phyloP scores from a whole-genome alignment of 2,113 vertebrate species.

The Cephalopholis sonnerati region DNA sequence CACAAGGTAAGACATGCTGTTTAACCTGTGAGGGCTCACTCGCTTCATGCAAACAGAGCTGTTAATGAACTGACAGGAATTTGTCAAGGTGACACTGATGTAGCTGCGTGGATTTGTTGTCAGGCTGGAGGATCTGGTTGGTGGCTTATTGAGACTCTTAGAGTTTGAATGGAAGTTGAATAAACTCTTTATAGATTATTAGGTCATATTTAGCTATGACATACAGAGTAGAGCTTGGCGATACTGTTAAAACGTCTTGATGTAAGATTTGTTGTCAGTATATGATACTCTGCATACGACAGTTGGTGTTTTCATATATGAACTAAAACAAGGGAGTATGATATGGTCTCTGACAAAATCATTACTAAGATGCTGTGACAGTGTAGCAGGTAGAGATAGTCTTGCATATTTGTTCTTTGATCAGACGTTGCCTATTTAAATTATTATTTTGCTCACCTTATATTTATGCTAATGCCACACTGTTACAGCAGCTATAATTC shows the following conservation, averaged over 20 bases:
- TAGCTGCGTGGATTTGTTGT: neutral
- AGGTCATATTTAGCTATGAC: neutral
- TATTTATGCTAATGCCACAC: neutral
- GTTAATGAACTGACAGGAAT: neutral
- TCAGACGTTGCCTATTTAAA: neutral
- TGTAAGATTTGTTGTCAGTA: neutral
- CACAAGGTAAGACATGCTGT: constrained; percentile 91
- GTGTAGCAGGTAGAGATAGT: neutral
- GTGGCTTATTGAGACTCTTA: neutral
- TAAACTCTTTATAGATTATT: neutral
- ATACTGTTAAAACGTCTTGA: neutral
- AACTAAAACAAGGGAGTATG: neutral
- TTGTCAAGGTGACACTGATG: neutral
- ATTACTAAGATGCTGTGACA: neutral
- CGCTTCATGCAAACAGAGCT: neutral
- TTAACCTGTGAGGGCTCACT: neutral
- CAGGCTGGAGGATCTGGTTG: neutral
- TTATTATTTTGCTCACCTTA: neutral
- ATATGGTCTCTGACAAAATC: neutral
- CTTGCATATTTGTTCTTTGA: neutral
- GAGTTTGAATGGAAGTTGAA: neutral
- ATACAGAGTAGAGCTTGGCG: neutral
- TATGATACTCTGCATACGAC: neutral
- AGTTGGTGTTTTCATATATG: neutral
- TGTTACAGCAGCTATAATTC: neutral